A percentile compares a stretch with the other conserved stretches of the same genome.
Conservation (phyloP, 2,113 vertebrate genomes). For the Macrotus californicus region DNA sequence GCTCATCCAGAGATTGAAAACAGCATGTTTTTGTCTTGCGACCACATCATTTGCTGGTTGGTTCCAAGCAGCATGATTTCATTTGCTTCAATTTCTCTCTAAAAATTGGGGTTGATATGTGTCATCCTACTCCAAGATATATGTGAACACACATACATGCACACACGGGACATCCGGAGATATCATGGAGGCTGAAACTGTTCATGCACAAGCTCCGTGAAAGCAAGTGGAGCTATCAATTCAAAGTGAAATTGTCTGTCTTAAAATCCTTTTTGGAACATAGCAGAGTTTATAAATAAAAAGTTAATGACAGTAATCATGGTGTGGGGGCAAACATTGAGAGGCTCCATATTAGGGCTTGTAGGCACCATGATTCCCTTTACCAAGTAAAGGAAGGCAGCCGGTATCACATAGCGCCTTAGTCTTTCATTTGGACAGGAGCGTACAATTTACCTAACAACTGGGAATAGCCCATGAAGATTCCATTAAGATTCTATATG, state of each 20-base stretch:
- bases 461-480: neutral
- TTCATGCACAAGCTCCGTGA: neutral
- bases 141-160: neutral
- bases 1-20: neutral
- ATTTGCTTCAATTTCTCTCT: constrained; percentile 37
- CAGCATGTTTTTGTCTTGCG: neutral
- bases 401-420: neutral
- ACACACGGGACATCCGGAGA: neutral
- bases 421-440: neutral
- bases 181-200: neutral
- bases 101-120: constrained; percentile 12
- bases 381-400: neutral
- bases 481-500: constrained; percentile 17
- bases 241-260: neutral
- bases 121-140: neutral
- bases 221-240: constrained; percentile 11
- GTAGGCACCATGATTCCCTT: neutral
- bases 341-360: neutral
- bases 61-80: neutral
- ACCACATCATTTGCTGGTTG: neutral
- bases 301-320: neutral
- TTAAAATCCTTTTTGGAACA: neutral
- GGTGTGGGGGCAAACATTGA: neutral
- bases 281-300: neutral
- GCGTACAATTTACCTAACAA: neutral